Evolutionary conservation across 2,888 invertebrate species (phyloP).

Genomic region (Eupithecia tripunctaria): DNA sequence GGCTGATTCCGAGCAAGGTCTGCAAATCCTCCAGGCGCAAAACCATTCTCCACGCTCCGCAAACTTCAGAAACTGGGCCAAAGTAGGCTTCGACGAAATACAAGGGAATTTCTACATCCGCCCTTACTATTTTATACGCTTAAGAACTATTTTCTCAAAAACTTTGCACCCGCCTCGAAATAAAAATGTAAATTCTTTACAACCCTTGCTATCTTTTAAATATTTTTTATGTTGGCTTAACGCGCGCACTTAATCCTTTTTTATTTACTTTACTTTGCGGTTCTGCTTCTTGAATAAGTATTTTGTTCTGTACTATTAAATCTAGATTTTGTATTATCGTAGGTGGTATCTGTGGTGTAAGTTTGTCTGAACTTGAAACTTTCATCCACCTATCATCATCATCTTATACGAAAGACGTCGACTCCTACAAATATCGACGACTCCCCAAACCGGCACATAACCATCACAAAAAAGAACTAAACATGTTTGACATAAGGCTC

Average conservation of each 20-base stretch:
- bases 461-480: background rate
- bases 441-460: background rate
- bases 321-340: no score
- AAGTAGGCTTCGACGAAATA: conserved; percentile 79
- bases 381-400: background rate
- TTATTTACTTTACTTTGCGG: background rate
- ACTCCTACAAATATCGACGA: background rate
- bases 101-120: conserved; percentile 67
- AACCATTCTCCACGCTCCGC: conserved; percentile 78
- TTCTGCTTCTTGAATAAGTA: background rate
- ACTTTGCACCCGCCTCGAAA: conserved; percentile 63
- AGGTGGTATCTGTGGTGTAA: background rate
- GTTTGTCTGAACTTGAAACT: background rate
- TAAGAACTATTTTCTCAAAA: conserved; percentile 73
- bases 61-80: conserved; percentile 80
- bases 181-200: conserved; percentile 67
- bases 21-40: conserved; percentile 73
- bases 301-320: background rate
- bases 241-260: background rate
- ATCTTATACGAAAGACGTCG: background rate
- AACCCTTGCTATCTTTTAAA: conserved; percentile 49
- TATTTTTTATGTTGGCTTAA: background rate
- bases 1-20: conserved; percentile 62
- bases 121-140: conserved; percentile 73
- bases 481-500: background rate